These are phyloP conservation scores for Nanorana parkeri DNA, from an alignment of 2,113 vertebrate species.

Conservation along the genomic window DNA sequence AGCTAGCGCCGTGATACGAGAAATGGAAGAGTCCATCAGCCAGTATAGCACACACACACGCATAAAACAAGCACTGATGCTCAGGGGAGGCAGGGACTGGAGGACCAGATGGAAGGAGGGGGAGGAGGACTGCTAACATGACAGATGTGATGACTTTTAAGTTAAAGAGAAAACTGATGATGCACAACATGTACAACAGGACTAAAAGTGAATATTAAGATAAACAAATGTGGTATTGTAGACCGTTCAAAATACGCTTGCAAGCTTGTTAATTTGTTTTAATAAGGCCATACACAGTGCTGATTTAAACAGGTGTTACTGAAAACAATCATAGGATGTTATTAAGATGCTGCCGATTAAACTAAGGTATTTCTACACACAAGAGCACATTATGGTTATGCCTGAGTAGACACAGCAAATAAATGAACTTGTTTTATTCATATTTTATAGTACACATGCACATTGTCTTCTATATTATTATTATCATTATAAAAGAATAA, in stretches of 20 bases:
- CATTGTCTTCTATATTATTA: no score
- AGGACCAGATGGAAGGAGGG: constrained; percentile 65
- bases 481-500: no score
- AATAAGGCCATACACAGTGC: not conserved
- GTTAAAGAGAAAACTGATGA: constrained; percentile 63
- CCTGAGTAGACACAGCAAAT: no score
- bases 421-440: no score
- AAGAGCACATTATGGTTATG: no score
- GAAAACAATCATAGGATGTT: no score
- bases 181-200: constrained; percentile 21
- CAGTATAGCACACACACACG: constrained; percentile 45
- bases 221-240: not conserved
- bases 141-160: constrained; percentile 69
- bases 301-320: no score
- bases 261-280: not conserved
- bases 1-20: constrained; percentile 60
- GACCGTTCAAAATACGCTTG: not conserved
- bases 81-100: constrained; percentile 47
- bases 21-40: constrained; percentile 69
- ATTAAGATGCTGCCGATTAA: no score
- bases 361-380: no score
- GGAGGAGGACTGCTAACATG: constrained; percentile 58
- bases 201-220: constrained; percentile 33
- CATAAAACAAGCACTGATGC: constrained; percentile 42
- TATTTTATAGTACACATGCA: no score